Percentiles rank a stretch among this genome's conserved stretches.
phyloP scores from a whole-genome alignment of 2,113 vertebrate genomes.

The Planiliza haematocheilus region DNA sequence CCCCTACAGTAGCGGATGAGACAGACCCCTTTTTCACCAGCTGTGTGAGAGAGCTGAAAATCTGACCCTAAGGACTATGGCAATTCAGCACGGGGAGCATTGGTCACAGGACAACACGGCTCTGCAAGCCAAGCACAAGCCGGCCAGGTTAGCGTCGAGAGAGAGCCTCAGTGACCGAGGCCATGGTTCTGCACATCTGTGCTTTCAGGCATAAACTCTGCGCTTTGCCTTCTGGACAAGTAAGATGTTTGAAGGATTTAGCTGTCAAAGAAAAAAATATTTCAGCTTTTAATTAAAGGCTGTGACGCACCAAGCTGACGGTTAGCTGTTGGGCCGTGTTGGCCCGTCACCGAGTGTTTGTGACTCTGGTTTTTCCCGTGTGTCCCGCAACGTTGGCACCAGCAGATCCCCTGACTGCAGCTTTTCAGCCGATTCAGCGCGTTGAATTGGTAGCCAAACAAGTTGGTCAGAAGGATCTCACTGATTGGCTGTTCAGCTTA shows the following conservation, averaged over 20 bases:
- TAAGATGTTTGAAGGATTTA: conserved; percentile 8
- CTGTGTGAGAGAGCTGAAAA: conserved; percentile 33
- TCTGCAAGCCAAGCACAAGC: conserved; percentile 15
- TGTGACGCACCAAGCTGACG: no score
- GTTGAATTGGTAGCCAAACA: no score
- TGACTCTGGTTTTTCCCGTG: no score
- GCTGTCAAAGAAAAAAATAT: conserved; percentile 22
- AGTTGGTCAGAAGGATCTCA: no score
- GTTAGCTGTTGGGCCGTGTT: no score
- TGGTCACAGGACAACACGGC: conserved; percentile 23
- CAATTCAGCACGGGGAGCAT: conserved; percentile 8
- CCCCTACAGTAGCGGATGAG: not conserved
- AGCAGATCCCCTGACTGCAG: no score
- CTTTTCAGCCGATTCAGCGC: no score
- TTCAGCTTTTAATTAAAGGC: not conserved
- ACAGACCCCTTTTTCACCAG: conserved; percentile 10
- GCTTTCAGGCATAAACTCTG: conserved; percentile 13
- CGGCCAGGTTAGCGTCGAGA: not conserved
- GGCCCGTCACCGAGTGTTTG: no score
- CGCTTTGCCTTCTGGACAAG: not conserved
- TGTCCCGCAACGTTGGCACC: no score
- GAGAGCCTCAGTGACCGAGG: conserved; percentile 12
- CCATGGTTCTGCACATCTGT: not conserved
- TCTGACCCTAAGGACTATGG: conserved; percentile 24
- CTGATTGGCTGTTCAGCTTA: no score